phyloP scores from a whole-genome alignment of 1,140 invertebrate species.

The Cyclargus thomasi region DNA sequence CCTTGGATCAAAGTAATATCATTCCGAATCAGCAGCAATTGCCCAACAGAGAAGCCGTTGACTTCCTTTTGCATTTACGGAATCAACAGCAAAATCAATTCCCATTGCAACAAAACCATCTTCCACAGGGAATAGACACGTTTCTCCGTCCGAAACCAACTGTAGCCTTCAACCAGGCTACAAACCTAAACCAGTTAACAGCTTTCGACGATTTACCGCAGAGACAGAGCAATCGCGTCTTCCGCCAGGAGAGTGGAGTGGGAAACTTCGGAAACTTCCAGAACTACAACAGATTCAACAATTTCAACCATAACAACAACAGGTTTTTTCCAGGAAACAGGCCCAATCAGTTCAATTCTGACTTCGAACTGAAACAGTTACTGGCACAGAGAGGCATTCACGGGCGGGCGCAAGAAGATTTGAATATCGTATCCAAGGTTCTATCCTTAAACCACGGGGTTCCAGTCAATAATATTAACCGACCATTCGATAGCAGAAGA shows the following conservation, averaged over 20 bases:
- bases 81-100: constrained; percentile 66
- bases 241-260: constrained; percentile 64
- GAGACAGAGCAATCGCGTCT: constrained; percentile 62
- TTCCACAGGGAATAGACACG: constrained; percentile 63
- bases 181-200: constrained; percentile 50
- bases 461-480: constrained; percentile 48
- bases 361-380: constrained; percentile 79
- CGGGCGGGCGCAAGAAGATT: constrained; percentile 79
- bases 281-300: constrained; percentile 53
- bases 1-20: constrained; percentile 51
- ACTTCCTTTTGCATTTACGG: constrained; percentile 67
- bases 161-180: constrained; percentile 41
- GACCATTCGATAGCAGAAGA: constrained; percentile 54
- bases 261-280: constrained; percentile 77
- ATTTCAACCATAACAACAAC: constrained; percentile 28
- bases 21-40: constrained; percentile 55
- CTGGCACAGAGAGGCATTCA: constrained; percentile 79
- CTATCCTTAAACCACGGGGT: constrained; percentile 83
- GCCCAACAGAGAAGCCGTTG: constrained; percentile 68
- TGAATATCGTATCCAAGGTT: constrained; percentile 88
- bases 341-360: constrained; percentile 56
- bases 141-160: constrained; percentile 54
- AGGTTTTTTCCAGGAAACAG: constrained; percentile 46
- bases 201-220: constrained; percentile 37
- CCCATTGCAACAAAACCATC: constrained; percentile 69